Evolutionary conservation across 2,113 vertebrate genomes (phyloP).

Genomic region (Guaruba guarouba): DNA sequence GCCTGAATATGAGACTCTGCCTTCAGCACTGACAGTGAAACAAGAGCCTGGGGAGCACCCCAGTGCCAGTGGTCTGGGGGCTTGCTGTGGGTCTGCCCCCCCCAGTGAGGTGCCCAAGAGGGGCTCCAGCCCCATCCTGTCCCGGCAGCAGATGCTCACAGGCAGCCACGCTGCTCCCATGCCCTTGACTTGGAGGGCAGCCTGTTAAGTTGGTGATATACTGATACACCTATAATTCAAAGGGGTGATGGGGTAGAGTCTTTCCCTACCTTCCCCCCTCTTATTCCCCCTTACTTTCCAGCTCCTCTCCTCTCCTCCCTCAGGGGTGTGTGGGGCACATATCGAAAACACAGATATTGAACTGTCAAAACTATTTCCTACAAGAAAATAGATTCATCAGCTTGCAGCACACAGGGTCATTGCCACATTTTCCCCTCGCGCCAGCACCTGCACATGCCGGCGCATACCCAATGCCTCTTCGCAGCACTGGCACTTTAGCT

Average conservation of each 20-base stretch:
- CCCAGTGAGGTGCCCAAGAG: accelerated
- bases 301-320: slow-evolving; percentile 33
- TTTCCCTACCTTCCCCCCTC: slow-evolving; percentile 33
- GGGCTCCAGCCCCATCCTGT: background rate
- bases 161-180: background rate
- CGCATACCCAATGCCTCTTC: slow-evolving; percentile 87
- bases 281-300: background rate
- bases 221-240: slow-evolving; percentile 57
- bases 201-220: slow-evolving; percentile 66
- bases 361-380: slow-evolving; percentile 86
- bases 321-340: slow-evolving; percentile 68
- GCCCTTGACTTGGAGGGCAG: slow-evolving; percentile 77
- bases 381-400: slow-evolving; percentile 85
- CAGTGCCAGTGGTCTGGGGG: accelerated
- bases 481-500: slow-evolving; percentile 79
- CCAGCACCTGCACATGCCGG: slow-evolving; percentile 79
- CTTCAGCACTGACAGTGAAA: background rate
- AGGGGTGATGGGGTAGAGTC: slow-evolving; percentile 68
- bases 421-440: slow-evolving; percentile 72
- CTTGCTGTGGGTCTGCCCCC: background rate
- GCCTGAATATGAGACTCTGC: background rate
- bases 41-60: background rate
- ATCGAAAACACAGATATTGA: slow-evolving; percentile 81
- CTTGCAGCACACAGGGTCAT: slow-evolving; percentile 81
- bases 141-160: background rate